These are phyloP conservation scores for Xiphophorus birchmanni DNA, from an alignment of 2,797 vertebrate genomes.

Conservation along the genomic window DNA sequence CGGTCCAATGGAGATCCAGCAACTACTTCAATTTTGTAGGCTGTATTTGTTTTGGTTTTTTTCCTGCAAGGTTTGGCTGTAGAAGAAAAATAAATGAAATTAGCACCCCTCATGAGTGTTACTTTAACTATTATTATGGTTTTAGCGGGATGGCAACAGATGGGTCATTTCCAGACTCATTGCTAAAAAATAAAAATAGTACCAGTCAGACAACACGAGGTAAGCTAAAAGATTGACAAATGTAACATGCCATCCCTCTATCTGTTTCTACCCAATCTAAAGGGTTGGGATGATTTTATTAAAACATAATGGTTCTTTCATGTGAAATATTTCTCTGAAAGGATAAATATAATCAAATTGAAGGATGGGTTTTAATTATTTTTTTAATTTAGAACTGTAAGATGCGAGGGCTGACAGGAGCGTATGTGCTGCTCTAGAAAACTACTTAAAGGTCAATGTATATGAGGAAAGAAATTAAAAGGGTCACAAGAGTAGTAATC, in stretches of 20 bases:
- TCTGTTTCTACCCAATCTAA: background rate
- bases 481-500: background rate
- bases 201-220: background rate
- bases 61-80: background rate
- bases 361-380: background rate
- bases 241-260: background rate
- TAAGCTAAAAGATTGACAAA: background rate
- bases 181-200: background rate
- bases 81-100: background rate
- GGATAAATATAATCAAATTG: background rate
- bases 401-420: background rate
- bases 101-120: background rate
- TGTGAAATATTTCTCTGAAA: background rate
- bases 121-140: no score
- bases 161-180: background rate
- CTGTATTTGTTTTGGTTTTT: background rate
- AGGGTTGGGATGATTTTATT: background rate
- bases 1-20: background rate
- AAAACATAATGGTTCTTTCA: background rate
- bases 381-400: background rate
- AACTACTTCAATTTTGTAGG: background rate
- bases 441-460: background rate
- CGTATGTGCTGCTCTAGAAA: no score
- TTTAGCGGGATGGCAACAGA: no score
- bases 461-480: background rate